Evolutionary conservation across 2,888 invertebrate species (phyloP).

Genomic region (Drosophila helvetica): DNA sequence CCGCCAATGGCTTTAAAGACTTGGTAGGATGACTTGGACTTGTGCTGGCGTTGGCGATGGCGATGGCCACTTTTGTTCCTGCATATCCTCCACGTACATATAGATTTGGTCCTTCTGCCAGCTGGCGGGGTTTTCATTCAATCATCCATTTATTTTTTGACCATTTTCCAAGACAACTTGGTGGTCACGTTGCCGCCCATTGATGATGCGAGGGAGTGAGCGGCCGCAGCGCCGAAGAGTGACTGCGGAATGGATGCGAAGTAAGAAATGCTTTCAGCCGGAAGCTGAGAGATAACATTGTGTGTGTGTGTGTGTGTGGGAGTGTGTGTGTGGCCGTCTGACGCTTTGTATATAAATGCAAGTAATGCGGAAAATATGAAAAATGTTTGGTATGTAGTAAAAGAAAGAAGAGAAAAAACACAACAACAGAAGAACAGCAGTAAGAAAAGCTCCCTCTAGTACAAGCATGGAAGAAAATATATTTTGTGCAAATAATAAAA

Average conservation of each 20-base stretch:
- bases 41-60: constrained; percentile 50
- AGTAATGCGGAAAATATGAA: constrained; percentile 77
- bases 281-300: constrained; percentile 80
- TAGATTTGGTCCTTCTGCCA: constrained; percentile 61
- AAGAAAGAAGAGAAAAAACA: constrained; percentile 40
- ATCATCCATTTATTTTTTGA: constrained; percentile 80
- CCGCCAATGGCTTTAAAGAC: constrained; percentile 76
- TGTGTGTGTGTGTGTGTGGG: constrained; percentile 39
- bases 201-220: constrained; percentile 57
- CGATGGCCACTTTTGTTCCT: constrained; percentile 46
- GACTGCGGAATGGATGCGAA: constrained; percentile 43
- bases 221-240: constrained; percentile 4
- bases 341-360: constrained; percentile 75
- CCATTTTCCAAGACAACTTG: constrained; percentile 75
- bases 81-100: constrained; percentile 10
- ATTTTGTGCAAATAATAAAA: constrained; percentile 66
- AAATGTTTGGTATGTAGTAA: constrained; percentile 73
- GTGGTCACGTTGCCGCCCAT: constrained; percentile 74
- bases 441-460: constrained; percentile 27
- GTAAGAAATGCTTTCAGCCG: constrained; percentile 81
- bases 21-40: constrained; percentile 67
- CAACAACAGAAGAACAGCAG: constrained; percentile 27
- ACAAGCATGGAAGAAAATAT: constrained; percentile 35
- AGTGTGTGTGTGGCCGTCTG: constrained; percentile 43
- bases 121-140: constrained; percentile 78